Evolutionary conservation across 2,888 invertebrate species (phyloP).

Genomic region (Parnassius glacialis): DNA sequence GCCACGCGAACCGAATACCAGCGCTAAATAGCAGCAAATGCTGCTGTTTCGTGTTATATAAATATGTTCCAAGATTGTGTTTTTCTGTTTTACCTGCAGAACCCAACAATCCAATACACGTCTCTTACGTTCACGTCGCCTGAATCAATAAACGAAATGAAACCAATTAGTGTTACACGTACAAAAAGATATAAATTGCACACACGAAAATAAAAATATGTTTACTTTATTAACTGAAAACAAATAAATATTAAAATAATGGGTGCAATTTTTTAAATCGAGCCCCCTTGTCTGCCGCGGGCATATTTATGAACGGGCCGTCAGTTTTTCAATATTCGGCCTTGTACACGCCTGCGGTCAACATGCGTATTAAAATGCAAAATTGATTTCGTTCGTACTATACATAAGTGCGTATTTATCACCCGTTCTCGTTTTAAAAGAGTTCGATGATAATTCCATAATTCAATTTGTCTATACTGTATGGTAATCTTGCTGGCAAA

Average conservation of each 20-base stretch:
- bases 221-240: conserved; percentile 23
- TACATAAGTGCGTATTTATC: conserved; percentile 5
- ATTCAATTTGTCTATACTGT: too few species aligned
- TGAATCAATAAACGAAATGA: not conserved
- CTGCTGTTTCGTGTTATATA: too few species aligned
- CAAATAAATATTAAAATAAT: conserved; percentile 26
- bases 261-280: conserved; percentile 18
- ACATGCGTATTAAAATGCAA: conserved; percentile 28
- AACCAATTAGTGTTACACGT: not conserved
- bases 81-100: not conserved
- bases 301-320: conserved; percentile 33
- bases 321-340: conserved; percentile 32
- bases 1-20: too few species aligned
- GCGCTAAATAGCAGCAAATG: too few species aligned
- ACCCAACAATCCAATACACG: not conserved
- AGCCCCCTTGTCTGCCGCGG: conserved; percentile 25
- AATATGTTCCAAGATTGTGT: too few species aligned
- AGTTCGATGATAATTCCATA: too few species aligned
- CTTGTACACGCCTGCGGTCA: conserved; percentile 25
- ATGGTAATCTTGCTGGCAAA: too few species aligned
- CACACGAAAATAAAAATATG: conserved; percentile 5
- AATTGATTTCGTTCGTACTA: conserved; percentile 22
- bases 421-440: not conserved
- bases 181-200: not conserved
- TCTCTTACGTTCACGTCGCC: not conserved